phyloP scores from a whole-genome alignment of 2,888 invertebrate species.

The Clitarchus hookeri region DNA sequence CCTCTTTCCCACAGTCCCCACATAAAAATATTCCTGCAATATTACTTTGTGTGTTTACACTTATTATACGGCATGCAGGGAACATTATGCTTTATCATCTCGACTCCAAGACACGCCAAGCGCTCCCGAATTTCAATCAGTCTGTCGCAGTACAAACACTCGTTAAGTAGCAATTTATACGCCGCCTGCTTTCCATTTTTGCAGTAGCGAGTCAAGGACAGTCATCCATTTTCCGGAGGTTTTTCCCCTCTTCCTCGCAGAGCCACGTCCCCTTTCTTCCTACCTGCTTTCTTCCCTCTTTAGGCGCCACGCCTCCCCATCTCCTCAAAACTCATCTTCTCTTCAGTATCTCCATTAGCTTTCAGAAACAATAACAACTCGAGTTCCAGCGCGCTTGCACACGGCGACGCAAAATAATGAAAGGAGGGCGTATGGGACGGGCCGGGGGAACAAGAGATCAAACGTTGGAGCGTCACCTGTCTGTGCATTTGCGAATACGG shows the following conservation, averaged over 20 bases:
- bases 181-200: slow-evolving; percentile 11
- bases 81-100: neutral
- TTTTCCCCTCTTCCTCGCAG: neutral
- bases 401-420: neutral
- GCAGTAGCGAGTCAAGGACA: slow-evolving; percentile 8
- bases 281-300: neutral
- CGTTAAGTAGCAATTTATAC: slow-evolving; percentile 5
- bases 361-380: slow-evolving; percentile 8
- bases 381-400: neutral
- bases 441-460: neutral
- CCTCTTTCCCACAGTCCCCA: too few species aligned
- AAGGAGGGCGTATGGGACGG: neutral
- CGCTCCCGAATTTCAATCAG: slow-evolving; percentile 17
- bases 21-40: neutral
- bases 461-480: neutral
- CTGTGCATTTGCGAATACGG: too few species aligned
- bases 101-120: slow-evolving; percentile 27
- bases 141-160: slow-evolving; percentile 17
- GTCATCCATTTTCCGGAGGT: neutral
- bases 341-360: neutral
- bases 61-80: neutral
- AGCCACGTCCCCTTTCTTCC: neutral
- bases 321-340: neutral
- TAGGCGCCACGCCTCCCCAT: neutral
- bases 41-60: neutral